phyloP scores from a whole-genome alignment of 1,140 invertebrate genomes.

The Anagrus nilaparvatae region DNA sequence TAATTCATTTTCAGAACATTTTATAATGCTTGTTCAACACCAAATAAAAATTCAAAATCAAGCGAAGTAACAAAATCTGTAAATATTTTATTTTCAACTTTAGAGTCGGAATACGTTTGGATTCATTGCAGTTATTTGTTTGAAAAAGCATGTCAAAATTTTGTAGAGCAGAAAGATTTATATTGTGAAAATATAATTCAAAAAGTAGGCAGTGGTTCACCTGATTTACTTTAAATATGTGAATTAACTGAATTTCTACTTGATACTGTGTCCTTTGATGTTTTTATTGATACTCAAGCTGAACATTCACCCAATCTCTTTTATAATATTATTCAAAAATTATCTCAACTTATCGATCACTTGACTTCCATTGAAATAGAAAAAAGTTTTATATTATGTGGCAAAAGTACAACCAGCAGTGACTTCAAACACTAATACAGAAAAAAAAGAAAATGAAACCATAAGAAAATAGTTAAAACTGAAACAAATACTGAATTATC shows the following conservation, averaged over 20 bases:
- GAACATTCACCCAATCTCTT: conserved; percentile 63
- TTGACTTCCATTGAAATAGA: conserved; percentile 55
- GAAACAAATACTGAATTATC: conserved; percentile 22
- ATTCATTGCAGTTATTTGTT: conserved; percentile 66
- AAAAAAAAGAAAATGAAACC: conserved; percentile 20
- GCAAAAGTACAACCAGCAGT: conserved; percentile 64
- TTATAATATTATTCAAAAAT: conserved; percentile 50
- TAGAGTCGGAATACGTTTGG: conserved; percentile 83
- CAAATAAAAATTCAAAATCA: conserved; percentile 28
- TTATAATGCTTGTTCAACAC: conserved; percentile 39
- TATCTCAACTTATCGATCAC: conserved; percentile 48
- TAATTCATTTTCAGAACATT: too few species aligned
- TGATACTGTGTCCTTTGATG: conserved; percentile 69
- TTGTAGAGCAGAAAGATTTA: neutral
- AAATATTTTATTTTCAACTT: conserved; percentile 74
- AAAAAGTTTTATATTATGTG: conserved; percentile 55
- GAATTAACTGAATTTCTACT: conserved; percentile 67
- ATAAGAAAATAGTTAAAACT: conserved; percentile 19
- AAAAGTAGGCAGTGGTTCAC: conserved; percentile 50
- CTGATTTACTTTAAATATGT: conserved; percentile 56
- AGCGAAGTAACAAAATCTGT: conserved; percentile 70
- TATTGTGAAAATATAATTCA: too few species aligned
- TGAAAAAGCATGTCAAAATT: conserved; percentile 49
- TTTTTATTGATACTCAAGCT: conserved; percentile 68
- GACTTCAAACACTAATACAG: conserved; percentile 22